A percentile compares a stretch with the other conserved stretches of the same genome.
These are phyloP conservation scores for Parnassius apollo DNA, from an alignment of 2,888 invertebrate genomes.

Conservation along the genomic window DNA sequence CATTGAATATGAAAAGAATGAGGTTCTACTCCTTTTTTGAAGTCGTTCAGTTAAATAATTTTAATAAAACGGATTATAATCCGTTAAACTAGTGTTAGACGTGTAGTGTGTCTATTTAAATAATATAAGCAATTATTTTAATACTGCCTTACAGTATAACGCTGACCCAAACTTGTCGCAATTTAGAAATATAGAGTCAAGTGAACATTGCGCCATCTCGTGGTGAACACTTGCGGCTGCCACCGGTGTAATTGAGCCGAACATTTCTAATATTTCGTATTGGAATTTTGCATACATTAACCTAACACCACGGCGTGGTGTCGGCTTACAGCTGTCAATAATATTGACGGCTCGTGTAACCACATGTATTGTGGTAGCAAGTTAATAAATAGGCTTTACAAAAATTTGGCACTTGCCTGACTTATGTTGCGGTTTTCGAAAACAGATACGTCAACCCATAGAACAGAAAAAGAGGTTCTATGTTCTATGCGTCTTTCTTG, in stretches of 20 bases:
- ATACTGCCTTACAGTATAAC: background rate
- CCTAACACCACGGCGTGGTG: background rate
- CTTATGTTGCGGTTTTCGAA: background rate
- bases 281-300: slow-evolving; percentile 19
- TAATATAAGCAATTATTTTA: background rate
- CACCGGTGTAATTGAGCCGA: slow-evolving; percentile 10
- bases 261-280: slow-evolving; percentile 12
- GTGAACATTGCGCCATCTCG: slow-evolving; percentile 16
- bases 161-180: slow-evolving; percentile 2
- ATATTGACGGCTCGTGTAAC: slow-evolving; percentile 1
- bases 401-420: background rate
- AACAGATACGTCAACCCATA: too few relatives aligned
- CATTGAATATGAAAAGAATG: too few relatives aligned
- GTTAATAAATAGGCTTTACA: background rate
- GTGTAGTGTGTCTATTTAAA: too few relatives aligned
- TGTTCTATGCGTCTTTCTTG: too few relatives aligned
- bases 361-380: slow-evolving; percentile 12
- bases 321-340: slow-evolving; percentile 3
- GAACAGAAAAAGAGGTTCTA: too few relatives aligned
- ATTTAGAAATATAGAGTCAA: slow-evolving; percentile 14
- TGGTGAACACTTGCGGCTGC: background rate
- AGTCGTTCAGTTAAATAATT: too few relatives aligned
- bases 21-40: too few relatives aligned
- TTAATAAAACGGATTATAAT: too few relatives aligned
- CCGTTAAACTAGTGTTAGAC: too few relatives aligned